Conservation (phyloP, 2,888 invertebrate species). For the Hirudinaria manillensis region DNA sequence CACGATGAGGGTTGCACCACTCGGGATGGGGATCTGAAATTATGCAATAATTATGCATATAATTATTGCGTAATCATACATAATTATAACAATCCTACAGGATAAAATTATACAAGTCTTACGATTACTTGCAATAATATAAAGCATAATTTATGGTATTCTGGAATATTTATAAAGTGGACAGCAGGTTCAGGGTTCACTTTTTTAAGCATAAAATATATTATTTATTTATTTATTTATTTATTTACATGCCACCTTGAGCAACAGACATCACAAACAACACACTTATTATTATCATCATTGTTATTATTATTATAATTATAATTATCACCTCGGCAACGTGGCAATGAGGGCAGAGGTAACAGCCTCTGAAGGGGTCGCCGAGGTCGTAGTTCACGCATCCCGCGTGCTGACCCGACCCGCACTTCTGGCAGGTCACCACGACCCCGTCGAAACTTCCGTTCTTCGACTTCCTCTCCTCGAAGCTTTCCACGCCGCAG, state of each 20-base stretch:
- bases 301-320: too few relatives aligned
- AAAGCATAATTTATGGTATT: too few relatives aligned
- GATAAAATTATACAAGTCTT: too few relatives aligned
- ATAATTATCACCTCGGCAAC: constrained; percentile 46
- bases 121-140: too few relatives aligned
- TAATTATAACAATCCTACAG: neutral
- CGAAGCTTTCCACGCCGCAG: constrained; percentile 49
- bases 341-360: constrained; percentile 68
- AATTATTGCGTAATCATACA: neutral
- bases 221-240: too few relatives aligned
- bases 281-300: too few relatives aligned
- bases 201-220: too few relatives aligned
- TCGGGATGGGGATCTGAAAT: constrained; percentile 56
- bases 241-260: too few relatives aligned
- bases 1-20: constrained; percentile 67
- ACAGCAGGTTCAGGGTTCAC: too few relatives aligned
- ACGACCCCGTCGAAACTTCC: neutral
- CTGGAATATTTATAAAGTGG: too few relatives aligned
- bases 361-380: constrained; percentile 52
- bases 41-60: neutral
- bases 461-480: neutral
- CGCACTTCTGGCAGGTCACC: constrained; percentile 60
- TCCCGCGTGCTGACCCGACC: constrained; percentile 61
- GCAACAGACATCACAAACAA: too few relatives aligned
- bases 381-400: constrained; percentile 60